phyloP scores from a whole-genome alignment of 2,797 vertebrate species.

The Anabacerthia variegaticeps region DNA sequence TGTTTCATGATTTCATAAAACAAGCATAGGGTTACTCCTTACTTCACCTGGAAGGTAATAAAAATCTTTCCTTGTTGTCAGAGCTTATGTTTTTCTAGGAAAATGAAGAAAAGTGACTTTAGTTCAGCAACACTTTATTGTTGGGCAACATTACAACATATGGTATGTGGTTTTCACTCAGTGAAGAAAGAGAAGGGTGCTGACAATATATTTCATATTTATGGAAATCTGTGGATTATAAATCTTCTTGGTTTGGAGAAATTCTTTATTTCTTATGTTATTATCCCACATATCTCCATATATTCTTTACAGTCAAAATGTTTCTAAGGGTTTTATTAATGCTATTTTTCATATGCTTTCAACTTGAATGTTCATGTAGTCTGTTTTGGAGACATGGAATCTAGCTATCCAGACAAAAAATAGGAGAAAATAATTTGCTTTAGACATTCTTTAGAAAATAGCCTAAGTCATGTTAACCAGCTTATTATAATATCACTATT shows the following conservation, averaged over 20 bases:
- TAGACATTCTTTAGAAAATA: neutral
- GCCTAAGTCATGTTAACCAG: neutral
- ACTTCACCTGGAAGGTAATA: slow-evolving; percentile 40
- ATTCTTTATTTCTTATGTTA: neutral
- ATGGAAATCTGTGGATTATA: slow-evolving; percentile 9
- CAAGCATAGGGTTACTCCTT: slow-evolving; percentile 12
- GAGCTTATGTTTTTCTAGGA: slow-evolving; percentile 34
- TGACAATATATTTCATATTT: slow-evolving; percentile 24
- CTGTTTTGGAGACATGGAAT: neutral
- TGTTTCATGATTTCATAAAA: slow-evolving; percentile 69
- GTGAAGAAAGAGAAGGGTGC: neutral
- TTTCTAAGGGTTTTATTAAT: slow-evolving; percentile 30
- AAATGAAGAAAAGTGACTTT: slow-evolving; percentile 67
- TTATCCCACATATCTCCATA: neutral
- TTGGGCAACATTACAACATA: neutral
- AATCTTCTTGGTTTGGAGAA: slow-evolving; percentile 33
- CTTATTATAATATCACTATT: neutral
- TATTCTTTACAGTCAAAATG: neutral
- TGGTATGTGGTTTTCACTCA: neutral
- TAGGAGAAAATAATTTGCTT: neutral
- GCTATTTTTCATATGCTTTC: slow-evolving; percentile 26
- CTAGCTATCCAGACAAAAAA: neutral
- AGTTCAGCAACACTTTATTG: slow-evolving; percentile 37
- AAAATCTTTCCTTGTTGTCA: slow-evolving; percentile 33
- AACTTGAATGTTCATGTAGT: neutral